A percentile compares a stretch with the other conserved stretches of the same genome.
Evolutionary conservation across 2,888 invertebrate genomes (phyloP).

Genomic region (Hirtodrosophila confusa): DNA sequence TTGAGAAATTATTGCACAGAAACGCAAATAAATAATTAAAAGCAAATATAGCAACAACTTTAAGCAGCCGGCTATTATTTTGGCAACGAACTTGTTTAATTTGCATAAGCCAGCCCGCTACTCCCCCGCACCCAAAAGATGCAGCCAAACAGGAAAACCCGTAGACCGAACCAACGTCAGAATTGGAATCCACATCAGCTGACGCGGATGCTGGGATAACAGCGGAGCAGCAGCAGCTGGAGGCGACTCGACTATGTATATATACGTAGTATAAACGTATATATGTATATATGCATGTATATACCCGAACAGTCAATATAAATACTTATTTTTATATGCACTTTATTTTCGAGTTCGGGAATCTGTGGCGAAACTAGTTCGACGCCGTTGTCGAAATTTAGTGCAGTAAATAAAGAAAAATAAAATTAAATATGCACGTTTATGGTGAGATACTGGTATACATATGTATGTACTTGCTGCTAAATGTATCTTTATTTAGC

Average conservation of each 20-base stretch:
- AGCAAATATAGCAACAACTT: slow-evolving; percentile 48
- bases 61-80: slow-evolving; percentile 48
- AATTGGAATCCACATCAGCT: slow-evolving; percentile 27
- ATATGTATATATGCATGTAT: slow-evolving; percentile 21
- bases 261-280: neutral
- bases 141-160: slow-evolving; percentile 35
- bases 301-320: slow-evolving; percentile 15
- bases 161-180: slow-evolving; percentile 34
- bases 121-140: slow-evolving; percentile 21
- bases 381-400: slow-evolving; percentile 52
- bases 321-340: slow-evolving; percentile 66
- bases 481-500: slow-evolving; percentile 68
- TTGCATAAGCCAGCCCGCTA: slow-evolving; percentile 63
- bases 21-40: slow-evolving; percentile 56
- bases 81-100: slow-evolving; percentile 75
- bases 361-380: slow-evolving; percentile 70
- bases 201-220: slow-evolving; percentile 65
- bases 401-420: slow-evolving; percentile 64
- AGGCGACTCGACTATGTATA: slow-evolving; percentile 17
- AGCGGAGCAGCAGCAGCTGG: slow-evolving; percentile 35
- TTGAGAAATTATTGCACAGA: slow-evolving; percentile 44
- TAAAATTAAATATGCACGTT: slow-evolving; percentile 58
- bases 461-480: slow-evolving; percentile 53
- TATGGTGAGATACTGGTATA: slow-evolving; percentile 27
- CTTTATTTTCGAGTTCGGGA: slow-evolving; percentile 60